These are phyloP conservation scores for Anseranas semipalmata DNA, from an alignment of 2,113 vertebrate genomes.

Conservation along the genomic window DNA sequence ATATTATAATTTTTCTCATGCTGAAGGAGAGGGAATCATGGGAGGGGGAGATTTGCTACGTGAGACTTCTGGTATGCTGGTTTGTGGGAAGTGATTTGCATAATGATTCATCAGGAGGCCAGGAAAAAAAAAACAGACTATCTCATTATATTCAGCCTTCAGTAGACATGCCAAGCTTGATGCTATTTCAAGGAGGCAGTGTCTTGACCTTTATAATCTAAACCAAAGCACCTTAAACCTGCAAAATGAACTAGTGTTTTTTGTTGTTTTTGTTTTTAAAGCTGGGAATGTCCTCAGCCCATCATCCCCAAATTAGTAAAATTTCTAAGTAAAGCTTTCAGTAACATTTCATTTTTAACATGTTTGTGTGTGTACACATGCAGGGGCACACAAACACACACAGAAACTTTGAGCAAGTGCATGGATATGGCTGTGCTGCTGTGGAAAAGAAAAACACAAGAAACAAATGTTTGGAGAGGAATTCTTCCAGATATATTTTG, in stretches of 20 bases:
- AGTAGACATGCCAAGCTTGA: not conserved
- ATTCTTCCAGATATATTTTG: not conserved
- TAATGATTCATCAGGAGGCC: slow-evolving; percentile 4
- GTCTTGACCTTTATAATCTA: not conserved
- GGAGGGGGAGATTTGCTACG: not conserved
- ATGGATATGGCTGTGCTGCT: not conserved
- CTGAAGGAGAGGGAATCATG: not conserved
- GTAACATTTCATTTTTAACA: not conserved
- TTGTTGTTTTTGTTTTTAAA: not conserved
- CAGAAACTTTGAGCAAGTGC: not conserved
- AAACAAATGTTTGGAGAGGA: not conserved
- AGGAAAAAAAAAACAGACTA: not conserved
- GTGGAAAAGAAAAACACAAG: fast-evolving
- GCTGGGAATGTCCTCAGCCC: not conserved
- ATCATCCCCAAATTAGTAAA: not conserved
- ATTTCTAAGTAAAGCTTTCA: not conserved
- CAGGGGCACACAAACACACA: not conserved
- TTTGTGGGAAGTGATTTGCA: slow-evolving; percentile 20
- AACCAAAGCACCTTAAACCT: not conserved
- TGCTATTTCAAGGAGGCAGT: not conserved
- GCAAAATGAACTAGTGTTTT: not conserved
- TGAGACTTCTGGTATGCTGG: not conserved
- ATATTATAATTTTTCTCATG: not conserved
- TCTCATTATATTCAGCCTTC: not conserved
- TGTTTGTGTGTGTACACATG: not conserved